These are phyloP conservation scores for Hecatera dysodea DNA, from an alignment of 2,888 invertebrate genomes.

Conservation along the genomic window DNA sequence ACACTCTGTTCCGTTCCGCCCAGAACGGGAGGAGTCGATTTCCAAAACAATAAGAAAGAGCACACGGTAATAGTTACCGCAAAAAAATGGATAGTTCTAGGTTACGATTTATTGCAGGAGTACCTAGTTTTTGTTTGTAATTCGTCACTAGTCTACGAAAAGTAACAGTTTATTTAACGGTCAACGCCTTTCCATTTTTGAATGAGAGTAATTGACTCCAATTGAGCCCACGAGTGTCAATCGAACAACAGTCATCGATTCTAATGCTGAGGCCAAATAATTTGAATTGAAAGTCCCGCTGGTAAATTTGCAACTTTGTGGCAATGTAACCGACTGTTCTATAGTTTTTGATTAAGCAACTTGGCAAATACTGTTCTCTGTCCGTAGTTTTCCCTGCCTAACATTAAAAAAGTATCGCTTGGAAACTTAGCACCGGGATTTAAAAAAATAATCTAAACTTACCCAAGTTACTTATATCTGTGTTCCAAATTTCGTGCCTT, in stretches of 20 bases:
- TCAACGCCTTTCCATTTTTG: slow-evolving; percentile 14
- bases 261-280: background rate
- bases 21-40: no score
- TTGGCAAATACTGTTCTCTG: background rate
- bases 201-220: slow-evolving; percentile 19
- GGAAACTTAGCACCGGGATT: no score
- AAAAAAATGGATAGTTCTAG: background rate
- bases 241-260: background rate
- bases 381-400: no score
- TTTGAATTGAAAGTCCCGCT: slow-evolving; percentile 23
- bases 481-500: background rate
- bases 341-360: background rate
- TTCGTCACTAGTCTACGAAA: background rate
- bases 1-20: no score
- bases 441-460: no score
- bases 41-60: no score
- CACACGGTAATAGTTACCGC: no score
- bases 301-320: background rate
- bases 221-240: slow-evolving; percentile 12
- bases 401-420: no score
- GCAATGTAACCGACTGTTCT: background rate
- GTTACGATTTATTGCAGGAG: background rate
- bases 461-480: no score
- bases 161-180: slow-evolving; percentile 28
- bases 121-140: background rate